Base-by-base conservation (phyloP, 2,113 vertebrate genomes). In the Trichechus manatus region DNA sequence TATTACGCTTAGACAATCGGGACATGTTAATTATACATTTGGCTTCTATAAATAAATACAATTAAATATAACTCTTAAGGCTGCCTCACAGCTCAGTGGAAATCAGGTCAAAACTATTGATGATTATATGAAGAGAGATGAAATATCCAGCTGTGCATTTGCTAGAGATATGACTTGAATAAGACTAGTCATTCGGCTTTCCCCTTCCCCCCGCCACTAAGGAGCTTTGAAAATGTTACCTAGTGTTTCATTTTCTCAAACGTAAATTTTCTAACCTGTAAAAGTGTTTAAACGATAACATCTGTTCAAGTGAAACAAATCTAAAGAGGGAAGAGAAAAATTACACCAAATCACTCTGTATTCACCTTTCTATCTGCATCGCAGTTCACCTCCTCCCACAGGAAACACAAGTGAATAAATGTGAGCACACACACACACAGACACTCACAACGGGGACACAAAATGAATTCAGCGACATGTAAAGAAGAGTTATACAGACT, bases 21-120 rank as follows among this genome's bases (percentile, higher is more conserved):
- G 75, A 89, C 50, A 61, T 31, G 39, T 79, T 92, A 87, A 96
- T 97, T 97, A 84, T 70, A 90, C 64, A 82, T 78, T 96, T 78
- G 17, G 5, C 36, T 79, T 72, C 86, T 95, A 89, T 94, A 97
- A 97, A 89, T 94, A 96, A 96, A 95, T 68, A 80, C 47, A 91
- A 70, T n/a, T 91, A 94, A 92, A 96, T 91, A 87, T 56, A 91
- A 27, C 66, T 63, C 39, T 61, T 85, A 75, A 72, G 33, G 91
- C 29, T 89, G 20, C 86, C 29, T 93, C 14, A 63, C 17, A 81
- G 20, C 77, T 77, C 44, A 70, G 3, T 94, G 50, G 68, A 93
- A 96, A 89, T 31, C 50, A 63, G 31, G 27, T 75, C 33, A 75
- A 77, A 4, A 33, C 27, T 86, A 39, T 27, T 75, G 36, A 77